Base-by-base conservation (phyloP, 1,140 invertebrate genomes). In the Gryllus bimaculatus region DNA sequence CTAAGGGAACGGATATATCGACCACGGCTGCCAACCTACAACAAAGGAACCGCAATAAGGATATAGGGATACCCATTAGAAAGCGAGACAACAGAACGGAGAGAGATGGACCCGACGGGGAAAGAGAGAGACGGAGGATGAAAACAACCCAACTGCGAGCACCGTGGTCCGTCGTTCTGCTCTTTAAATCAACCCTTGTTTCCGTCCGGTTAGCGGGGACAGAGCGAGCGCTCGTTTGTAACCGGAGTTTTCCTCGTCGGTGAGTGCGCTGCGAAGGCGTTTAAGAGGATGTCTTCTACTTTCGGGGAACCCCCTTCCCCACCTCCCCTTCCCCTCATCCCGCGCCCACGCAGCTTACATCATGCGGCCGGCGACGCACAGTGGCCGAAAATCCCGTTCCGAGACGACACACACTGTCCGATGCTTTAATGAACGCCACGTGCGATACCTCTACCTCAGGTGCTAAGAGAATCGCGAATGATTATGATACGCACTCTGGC, bases 121-220 rank as follows among this genome's bases (percentile, higher is more conserved):
- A 66, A 18, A 18, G 54, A 66, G 49, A 8, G 54, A 66, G 10
- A 18, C 18, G 10, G 54, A 18, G 18, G 54, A 13, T 66, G 54
- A 18, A 66, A 66, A 18, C 54, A 66, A 66, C 10, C 54, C 54
- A 66, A 66, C 54, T 66, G 54, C 54, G 54, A 7, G 54, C 54
- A 7, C 10, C 54, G 7, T 7, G 10, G 54, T 18, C 18, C 18
- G 54, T 18, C 54, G 54, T 66, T 18, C 54, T 66, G 54, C 54
- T 66, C 54, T 66, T 66, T 66, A 66, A 66, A 66, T 66, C 54
- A 66, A 66, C 10, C 54, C 54, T 66, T 66, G 54, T 66, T 66
- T 66, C 54, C 54, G 54, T 66, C 54, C 54, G 54, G 54, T 66
- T 66, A 13, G 54, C 54, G 18, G 54, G 54, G 54, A 66, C 10